Evolutionary conservation across 2,113 vertebrate genomes (phyloP).

Genomic region (Rhabdornis inornatus): DNA sequence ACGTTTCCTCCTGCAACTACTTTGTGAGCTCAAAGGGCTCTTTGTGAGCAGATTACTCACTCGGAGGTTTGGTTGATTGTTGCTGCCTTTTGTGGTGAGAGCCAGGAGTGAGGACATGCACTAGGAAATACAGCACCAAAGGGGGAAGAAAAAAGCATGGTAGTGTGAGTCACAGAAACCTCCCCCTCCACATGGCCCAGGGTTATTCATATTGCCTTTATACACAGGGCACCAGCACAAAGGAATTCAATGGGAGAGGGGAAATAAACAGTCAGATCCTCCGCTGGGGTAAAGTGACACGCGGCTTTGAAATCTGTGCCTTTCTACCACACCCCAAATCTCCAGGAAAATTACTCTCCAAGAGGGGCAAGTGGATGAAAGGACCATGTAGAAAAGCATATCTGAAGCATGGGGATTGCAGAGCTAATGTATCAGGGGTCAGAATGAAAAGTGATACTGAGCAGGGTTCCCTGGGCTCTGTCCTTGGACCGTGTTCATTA

Average conservation of each 20-base stretch:
- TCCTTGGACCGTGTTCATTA: accelerated
- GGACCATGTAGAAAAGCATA: background rate
- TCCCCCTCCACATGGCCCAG: background rate
- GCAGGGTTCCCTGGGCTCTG: background rate
- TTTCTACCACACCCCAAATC: background rate
- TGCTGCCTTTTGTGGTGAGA: conserved; percentile 57
- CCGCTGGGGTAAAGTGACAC: background rate
- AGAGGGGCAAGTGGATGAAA: conserved; percentile 25
- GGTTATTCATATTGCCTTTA: conserved; percentile 18
- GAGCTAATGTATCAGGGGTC: conserved; percentile 7
- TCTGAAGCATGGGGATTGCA: background rate
- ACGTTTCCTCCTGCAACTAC: conserved; percentile 67
- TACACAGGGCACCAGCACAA: conserved; percentile 18
- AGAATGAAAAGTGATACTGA: background rate
- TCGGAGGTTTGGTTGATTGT: conserved; percentile 47
- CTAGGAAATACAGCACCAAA: conserved; percentile 33
- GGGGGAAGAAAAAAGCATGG: conserved; percentile 23
- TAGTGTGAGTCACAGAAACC: conserved; percentile 49
- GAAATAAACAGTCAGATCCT: conserved; percentile 37
- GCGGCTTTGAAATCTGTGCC: conserved; percentile 43
- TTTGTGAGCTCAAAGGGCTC: conserved; percentile 74
- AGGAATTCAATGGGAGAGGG: conserved; percentile 4
- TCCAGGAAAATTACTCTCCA: background rate
- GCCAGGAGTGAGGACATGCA: conserved; percentile 41
- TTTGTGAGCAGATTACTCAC: conserved; percentile 77